Percentiles rank a stretch among this genome's conserved stretches.
Evolutionary conservation across 1,140 invertebrate species (phyloP).

Genomic region (Apis dorsata): DNA sequence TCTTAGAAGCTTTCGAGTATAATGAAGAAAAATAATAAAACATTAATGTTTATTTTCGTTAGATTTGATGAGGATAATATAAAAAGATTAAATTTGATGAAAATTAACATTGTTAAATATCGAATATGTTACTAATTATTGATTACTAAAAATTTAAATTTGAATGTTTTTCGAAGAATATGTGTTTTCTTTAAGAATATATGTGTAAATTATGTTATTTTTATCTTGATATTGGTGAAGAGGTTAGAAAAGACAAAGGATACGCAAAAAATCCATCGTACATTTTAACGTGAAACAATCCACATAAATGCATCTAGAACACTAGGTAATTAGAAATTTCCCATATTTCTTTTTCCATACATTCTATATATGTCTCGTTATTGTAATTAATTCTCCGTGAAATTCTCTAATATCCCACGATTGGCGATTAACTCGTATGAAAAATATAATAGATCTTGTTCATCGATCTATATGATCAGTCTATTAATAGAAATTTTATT

Average conservation of each 20-base stretch:
- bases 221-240: not conserved
- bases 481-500: too few relatives aligned
- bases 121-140: too few relatives aligned
- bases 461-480: too few relatives aligned
- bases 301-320: not conserved
- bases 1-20: too few relatives aligned
- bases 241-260: not conserved
- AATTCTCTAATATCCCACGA: slow-evolving; percentile 12
- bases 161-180: too few relatives aligned
- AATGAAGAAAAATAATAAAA: too few relatives aligned
- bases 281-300: not conserved
- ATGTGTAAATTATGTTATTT: not conserved
- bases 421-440: not conserved
- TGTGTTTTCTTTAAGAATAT: too few relatives aligned
- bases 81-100: too few relatives aligned
- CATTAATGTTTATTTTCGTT: too few relatives aligned
- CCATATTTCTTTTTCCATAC: not conserved
- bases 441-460: not conserved
- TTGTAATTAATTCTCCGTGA: not conserved
- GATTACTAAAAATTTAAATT: too few relatives aligned
- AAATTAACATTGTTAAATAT: too few relatives aligned
- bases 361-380: not conserved
- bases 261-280: not conserved
- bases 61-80: too few relatives aligned
- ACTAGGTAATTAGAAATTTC: slow-evolving; percentile 4